Percentiles rank a stretch among this genome's conserved stretches.
Evolutionary conservation across 2,888 invertebrate genomes (phyloP).

Genomic region (Leuctra nigra): DNA sequence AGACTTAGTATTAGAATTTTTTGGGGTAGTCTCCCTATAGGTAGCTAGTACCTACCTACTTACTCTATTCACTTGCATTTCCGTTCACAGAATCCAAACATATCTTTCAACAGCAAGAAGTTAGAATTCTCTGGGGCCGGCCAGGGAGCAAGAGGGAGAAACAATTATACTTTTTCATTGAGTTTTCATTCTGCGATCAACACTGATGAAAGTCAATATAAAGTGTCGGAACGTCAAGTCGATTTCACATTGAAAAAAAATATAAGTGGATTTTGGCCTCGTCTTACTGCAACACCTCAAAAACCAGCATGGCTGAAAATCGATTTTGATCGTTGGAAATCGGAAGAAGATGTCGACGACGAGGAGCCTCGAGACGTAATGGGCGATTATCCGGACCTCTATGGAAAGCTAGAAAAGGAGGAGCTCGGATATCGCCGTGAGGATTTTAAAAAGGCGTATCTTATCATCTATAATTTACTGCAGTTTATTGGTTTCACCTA

Average conservation of each 20-base stretch:
- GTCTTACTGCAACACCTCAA: conserved; percentile 69
- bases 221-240: conserved; percentile 67
- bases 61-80: too few relatives aligned
- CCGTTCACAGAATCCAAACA: conserved; percentile 52
- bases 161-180: conserved; percentile 67
- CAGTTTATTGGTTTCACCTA: conserved; percentile 84
- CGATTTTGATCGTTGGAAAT: conserved; percentile 87
- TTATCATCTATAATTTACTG: conserved; percentile 81
- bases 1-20: too few relatives aligned
- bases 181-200: conserved; percentile 61
- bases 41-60: too few relatives aligned
- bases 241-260: conserved; percentile 67
- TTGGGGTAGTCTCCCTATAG: too few relatives aligned
- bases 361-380: conserved; percentile 59
- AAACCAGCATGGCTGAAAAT: conserved; percentile 91
- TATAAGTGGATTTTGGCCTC: conserved; percentile 71
- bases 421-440: conserved; percentile 47
- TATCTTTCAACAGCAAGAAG: conserved; percentile 57
- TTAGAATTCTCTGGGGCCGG: conserved; percentile 68
- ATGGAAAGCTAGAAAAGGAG: conserved; percentile 33
- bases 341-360: conserved; percentile 63
- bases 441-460: conserved; percentile 73
- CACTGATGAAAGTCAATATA: conserved; percentile 43
- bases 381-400: conserved; percentile 68
- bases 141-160: conserved; percentile 69